A percentile compares a stretch with the other conserved stretches of the same genome.
Conservation (phyloP, 2,113 vertebrate genomes). For the Irena cyanogastra region DNA sequence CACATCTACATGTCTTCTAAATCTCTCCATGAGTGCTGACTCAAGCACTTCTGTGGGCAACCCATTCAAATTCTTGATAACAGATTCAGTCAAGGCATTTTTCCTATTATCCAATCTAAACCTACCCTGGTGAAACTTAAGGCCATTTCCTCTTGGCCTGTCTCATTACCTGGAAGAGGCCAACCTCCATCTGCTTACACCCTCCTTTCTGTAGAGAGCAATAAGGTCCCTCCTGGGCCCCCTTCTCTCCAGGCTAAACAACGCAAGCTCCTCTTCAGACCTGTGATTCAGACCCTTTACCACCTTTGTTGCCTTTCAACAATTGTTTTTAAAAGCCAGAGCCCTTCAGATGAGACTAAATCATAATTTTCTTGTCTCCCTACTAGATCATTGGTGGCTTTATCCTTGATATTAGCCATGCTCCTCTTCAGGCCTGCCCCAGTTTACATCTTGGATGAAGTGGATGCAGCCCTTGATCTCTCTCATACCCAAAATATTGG, state of each 20-base stretch:
- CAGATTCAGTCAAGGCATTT: background rate
- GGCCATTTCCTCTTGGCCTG: background rate
- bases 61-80: background rate
- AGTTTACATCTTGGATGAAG: conserved; percentile 96
- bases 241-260: background rate
- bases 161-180: background rate
- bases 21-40: background rate
- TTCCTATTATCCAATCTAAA: background rate
- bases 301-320: background rate
- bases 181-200: background rate
- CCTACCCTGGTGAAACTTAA: too few species aligned
- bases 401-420: conserved; percentile 94
- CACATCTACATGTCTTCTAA: background rate
- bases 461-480: conserved; percentile 95
- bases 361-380: background rate
- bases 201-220: background rate
- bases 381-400: conserved; percentile 88
- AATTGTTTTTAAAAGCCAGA: background rate
- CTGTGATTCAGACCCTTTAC: background rate
- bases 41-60: background rate
- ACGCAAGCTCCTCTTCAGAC: too few species aligned
- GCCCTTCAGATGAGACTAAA: background rate
- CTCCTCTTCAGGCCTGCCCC: conserved; percentile 97
- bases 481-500: conserved; percentile 98
- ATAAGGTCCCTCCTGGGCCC: too few species aligned